Percentiles rank a stretch among this genome's conserved stretches.
These are phyloP conservation scores for Epistrophella euchroma DNA, from an alignment of 2,888 invertebrate species.

Conservation along the genomic window DNA sequence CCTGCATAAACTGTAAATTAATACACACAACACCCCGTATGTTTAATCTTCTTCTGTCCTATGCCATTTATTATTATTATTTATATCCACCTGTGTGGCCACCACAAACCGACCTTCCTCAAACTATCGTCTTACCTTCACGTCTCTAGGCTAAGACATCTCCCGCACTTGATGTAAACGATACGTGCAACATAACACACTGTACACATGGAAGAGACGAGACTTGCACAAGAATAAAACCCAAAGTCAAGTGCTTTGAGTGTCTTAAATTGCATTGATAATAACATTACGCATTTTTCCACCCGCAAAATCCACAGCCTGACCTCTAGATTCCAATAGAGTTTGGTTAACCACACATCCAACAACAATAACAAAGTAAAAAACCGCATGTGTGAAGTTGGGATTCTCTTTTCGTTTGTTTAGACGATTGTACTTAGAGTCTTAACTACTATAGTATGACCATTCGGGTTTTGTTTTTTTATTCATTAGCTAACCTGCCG, in stretches of 20 bases:
- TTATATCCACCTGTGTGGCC: constrained; percentile 24
- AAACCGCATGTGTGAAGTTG: background rate
- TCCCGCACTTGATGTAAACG: constrained; percentile 45
- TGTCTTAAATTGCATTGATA: constrained; percentile 53
- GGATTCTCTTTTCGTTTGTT: constrained; percentile 10
- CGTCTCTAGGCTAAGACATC: constrained; percentile 32
- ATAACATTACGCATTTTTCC: constrained; percentile 52
- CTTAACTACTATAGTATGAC: background rate
- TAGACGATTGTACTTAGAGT: background rate
- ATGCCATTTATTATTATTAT: background rate
- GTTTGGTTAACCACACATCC: constrained; percentile 22
- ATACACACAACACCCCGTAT: background rate
- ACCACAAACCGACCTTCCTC: constrained; percentile 60
- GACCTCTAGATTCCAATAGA: constrained; percentile 65
- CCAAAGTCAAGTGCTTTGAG: constrained; percentile 62
- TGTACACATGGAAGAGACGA: constrained; percentile 3
- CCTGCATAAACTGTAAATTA: constrained; percentile 15
- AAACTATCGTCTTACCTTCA: constrained; percentile 52
- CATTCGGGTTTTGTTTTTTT: background rate
- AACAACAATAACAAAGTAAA: background rate
- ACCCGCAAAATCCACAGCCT: constrained; percentile 40
- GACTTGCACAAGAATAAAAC: constrained; percentile 35
- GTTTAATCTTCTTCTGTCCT: constrained; percentile 14
- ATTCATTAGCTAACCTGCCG: no score
- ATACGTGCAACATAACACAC: constrained; percentile 2